Evolutionary conservation across 2,797 vertebrate species (phyloP).

Genomic region (Sebastes reedi): DNA sequence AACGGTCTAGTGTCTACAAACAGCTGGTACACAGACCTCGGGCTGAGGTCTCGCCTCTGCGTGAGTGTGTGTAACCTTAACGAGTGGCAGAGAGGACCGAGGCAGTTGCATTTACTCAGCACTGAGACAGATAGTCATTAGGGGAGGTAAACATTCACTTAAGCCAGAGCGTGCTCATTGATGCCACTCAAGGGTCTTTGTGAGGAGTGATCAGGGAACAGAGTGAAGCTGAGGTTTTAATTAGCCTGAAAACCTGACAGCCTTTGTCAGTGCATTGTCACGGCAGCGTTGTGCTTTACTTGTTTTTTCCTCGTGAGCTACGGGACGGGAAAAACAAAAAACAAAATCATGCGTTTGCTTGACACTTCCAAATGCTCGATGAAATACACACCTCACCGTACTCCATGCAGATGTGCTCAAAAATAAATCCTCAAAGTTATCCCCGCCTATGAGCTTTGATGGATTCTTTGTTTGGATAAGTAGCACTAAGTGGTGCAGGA

Average conservation of each 20-base stretch:
- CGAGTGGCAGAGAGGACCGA: slow-evolving; percentile 34
- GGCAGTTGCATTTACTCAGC: slow-evolving; percentile 70
- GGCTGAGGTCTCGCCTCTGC: slow-evolving; percentile 33
- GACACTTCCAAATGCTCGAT: slow-evolving; percentile 9
- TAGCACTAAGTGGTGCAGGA: slow-evolving; percentile 12
- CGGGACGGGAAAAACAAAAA: background rate
- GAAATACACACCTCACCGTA: background rate
- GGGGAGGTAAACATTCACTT: slow-evolving; percentile 82
- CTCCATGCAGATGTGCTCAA: background rate
- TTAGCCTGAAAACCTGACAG: slow-evolving; percentile 80
- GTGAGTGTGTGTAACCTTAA: slow-evolving; percentile 37
- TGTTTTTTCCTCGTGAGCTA: background rate
- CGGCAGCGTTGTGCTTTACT: slow-evolving; percentile 27
- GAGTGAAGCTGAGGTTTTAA: slow-evolving; percentile 80
- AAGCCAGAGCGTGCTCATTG: slow-evolving; percentile 75
- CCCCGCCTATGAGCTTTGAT: background rate
- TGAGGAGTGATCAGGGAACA: slow-evolving; percentile 74
- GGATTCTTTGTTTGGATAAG: slow-evolving; percentile 27
- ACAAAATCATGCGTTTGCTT: background rate
- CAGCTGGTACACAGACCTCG: slow-evolving; percentile 31
- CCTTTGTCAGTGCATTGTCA: slow-evolving; percentile 71
- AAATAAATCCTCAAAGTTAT: slow-evolving; percentile 17
- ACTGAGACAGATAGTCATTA: slow-evolving; percentile 80
- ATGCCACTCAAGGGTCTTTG: slow-evolving; percentile 76
- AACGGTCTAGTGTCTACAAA: slow-evolving; percentile 36